Conservation (phyloP, 2,888 invertebrate species). For the Diploptera punctata region DNA sequence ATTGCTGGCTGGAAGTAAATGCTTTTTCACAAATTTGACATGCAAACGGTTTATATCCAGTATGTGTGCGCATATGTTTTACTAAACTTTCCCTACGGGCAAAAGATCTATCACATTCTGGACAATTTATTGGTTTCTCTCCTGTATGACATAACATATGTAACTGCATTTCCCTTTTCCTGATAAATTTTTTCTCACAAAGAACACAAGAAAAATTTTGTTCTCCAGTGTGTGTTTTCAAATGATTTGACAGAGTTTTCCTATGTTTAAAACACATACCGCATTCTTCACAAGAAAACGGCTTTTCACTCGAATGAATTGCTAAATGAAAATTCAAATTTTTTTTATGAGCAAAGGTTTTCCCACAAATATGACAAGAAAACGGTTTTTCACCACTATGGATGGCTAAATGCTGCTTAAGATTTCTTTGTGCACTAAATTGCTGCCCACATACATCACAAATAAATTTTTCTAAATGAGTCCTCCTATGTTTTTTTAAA, state of each 20-base stretch:
- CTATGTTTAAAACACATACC: conserved; percentile 37
- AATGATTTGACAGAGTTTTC: conserved; percentile 47
- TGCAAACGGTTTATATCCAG: not conserved
- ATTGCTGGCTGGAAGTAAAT: not conserved
- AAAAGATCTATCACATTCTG: conserved; percentile 15
- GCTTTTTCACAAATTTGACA: conserved; percentile 15
- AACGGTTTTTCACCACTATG: conserved; percentile 41
- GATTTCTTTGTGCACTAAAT: not conserved
- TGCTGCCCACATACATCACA: conserved; percentile 1
- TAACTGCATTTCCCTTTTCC: not conserved
- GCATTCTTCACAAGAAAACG: conserved; percentile 36
- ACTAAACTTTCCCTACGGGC: not conserved
- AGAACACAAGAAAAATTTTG: conserved; percentile 51
- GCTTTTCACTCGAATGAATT: conserved; percentile 42
- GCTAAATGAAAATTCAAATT: conserved; percentile 39
- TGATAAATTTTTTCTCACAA: conserved; percentile 48
- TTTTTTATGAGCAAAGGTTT: conserved; percentile 39
- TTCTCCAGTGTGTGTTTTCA: conserved; percentile 51
- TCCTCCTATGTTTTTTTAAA: not conserved
- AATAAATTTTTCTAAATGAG: not conserved
- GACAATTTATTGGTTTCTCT: not conserved
- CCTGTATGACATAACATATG: conserved; percentile 11
- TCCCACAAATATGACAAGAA: conserved; percentile 39
- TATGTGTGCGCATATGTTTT: conserved; percentile 9
- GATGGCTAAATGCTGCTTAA: not conserved